phyloP scores from a whole-genome alignment of 2,797 vertebrate genomes.

The Eulemur rubriventer region DNA sequence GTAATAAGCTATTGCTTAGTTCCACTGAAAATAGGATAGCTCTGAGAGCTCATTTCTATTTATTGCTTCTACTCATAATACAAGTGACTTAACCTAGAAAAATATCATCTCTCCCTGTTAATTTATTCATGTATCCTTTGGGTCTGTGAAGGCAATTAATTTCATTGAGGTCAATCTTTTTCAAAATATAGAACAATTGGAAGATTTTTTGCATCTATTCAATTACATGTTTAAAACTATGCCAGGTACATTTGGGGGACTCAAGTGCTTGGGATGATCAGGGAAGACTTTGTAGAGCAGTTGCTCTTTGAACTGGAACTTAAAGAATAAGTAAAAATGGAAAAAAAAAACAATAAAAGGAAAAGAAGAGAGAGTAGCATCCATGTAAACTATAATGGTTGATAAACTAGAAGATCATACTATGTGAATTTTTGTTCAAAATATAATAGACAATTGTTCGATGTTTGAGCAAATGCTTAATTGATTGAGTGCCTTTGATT shows the following conservation, averaged over 20 bases:
- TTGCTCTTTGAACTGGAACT: not conserved
- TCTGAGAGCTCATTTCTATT: slow-evolving; percentile 30
- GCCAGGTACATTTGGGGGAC: not conserved
- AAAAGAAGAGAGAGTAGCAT: not conserved
- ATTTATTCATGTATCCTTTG: slow-evolving; percentile 16
- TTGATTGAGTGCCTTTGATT: not conserved
- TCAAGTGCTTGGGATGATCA: not conserved
- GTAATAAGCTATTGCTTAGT: not conserved
- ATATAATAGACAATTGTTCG: not conserved
- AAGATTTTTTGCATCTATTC: slow-evolving; percentile 29
- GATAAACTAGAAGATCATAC: not conserved
- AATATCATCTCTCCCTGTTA: not conserved
- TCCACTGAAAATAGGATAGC: not conserved
- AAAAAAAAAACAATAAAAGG: not conserved
- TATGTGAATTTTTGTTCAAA: not conserved
- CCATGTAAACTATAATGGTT: not conserved
- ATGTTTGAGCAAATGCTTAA: not conserved
- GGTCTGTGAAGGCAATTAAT: slow-evolving; percentile 55
- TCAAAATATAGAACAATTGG: slow-evolving; percentile 37
- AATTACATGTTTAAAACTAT: not conserved
- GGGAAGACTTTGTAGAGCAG: not conserved
- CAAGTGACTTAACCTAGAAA: slow-evolving; percentile 32
- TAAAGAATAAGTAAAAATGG: not conserved
- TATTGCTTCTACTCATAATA: slow-evolving; percentile 50
- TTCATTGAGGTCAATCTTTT: slow-evolving; percentile 42